Percentiles rank a stretch among this genome's conserved stretches.
These are phyloP conservation scores for Lepidonotus clava DNA, from an alignment of 2,888 invertebrate genomes.

Conservation along the genomic window DNA sequence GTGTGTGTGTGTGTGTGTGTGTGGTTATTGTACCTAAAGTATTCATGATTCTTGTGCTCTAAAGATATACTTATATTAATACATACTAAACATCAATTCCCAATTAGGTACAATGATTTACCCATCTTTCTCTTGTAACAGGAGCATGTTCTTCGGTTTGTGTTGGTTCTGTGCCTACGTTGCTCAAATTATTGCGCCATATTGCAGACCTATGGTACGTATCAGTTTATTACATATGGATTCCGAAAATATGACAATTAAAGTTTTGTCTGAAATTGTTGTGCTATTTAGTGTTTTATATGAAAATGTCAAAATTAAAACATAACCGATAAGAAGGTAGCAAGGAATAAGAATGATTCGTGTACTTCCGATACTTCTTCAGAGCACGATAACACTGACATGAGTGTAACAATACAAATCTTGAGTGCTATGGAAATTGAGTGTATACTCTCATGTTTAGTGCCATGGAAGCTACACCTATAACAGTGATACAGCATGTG, in stretches of 20 bases:
- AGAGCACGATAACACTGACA: too few species aligned
- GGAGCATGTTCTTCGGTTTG: slow-evolving; percentile 38
- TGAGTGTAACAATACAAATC: too few species aligned
- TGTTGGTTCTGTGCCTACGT: slow-evolving; percentile 22
- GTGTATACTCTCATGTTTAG: too few species aligned
- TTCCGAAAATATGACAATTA: background rate
- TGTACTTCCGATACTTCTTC: too few species aligned
- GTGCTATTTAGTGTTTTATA: too few species aligned
- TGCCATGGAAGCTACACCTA: too few species aligned
- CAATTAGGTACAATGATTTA: background rate
- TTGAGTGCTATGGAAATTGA: too few species aligned
- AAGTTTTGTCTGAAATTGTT: too few species aligned
- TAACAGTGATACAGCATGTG: too few species aligned
- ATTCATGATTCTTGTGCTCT: background rate
- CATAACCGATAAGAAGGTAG: too few species aligned
- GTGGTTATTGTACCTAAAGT: background rate
- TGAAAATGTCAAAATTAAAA: too few species aligned
- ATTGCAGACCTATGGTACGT: slow-evolving; percentile 24
- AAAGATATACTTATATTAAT: background rate
- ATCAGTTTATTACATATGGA: background rate
- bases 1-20: background rate
- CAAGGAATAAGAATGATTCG: too few species aligned
- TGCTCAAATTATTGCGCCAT: slow-evolving; percentile 31
- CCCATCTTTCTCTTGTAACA: background rate
- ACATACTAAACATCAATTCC: background rate